Evolutionary conservation across 2,113 vertebrate genomes (phyloP).

Genomic region (Rhizomys pruinosus): DNA sequence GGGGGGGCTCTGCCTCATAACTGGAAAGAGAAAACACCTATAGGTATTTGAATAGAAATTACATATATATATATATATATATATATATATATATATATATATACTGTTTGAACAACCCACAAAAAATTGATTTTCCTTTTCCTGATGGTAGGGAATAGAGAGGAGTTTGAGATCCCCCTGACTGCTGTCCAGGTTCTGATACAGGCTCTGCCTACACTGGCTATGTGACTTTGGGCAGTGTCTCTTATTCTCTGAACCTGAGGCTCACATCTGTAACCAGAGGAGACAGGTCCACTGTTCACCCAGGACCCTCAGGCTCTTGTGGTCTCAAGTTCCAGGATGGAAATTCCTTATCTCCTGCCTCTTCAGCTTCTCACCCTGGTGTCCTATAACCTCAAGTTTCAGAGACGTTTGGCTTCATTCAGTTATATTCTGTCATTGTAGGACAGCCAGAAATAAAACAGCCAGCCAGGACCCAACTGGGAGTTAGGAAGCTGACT

Average conservation of each 20-base stretch:
- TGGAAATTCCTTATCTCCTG: slow-evolving; percentile 75
- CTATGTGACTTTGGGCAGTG: slow-evolving; percentile 57
- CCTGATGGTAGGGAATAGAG: background rate
- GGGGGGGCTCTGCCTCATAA: background rate
- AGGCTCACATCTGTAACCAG: slow-evolving; percentile 30
- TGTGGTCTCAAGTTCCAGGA: slow-evolving; percentile 41
- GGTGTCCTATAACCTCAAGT: slow-evolving; percentile 49
- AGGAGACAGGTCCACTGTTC: slow-evolving; percentile 32
- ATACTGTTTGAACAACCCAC: background rate
- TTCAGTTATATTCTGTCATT: background rate
- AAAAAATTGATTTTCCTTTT: background rate
- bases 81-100: background rate
- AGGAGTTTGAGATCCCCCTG: background rate
- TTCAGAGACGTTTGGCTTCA: background rate
- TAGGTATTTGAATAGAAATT: too few species aligned
- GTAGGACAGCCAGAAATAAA: background rate
- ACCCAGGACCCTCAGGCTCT: slow-evolving; percentile 13
- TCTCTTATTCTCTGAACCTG: background rate
- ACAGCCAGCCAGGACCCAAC: background rate
- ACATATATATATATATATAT: too few species aligned
- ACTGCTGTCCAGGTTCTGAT: background rate
- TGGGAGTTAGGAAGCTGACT: background rate
- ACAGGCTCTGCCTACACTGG: background rate
- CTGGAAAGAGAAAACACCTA: background rate
- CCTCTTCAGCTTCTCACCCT: background rate